These are phyloP conservation scores for Cherax quadricarinatus DNA, from an alignment of 1,140 invertebrate genomes.

Conservation along the genomic window DNA sequence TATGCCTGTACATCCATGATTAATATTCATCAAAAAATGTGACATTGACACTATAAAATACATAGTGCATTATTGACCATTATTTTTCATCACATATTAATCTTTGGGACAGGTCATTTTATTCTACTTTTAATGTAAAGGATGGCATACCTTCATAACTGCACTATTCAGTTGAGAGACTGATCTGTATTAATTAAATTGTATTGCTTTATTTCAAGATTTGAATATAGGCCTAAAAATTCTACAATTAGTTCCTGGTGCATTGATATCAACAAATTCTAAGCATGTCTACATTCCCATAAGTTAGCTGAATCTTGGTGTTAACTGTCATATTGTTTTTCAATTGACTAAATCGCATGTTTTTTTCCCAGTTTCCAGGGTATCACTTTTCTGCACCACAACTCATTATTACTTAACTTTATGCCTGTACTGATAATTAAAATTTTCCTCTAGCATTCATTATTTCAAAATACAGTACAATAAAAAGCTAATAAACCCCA, in stretches of 20 bases:
- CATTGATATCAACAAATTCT: slow-evolving; percentile 1
- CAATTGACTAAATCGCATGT: slow-evolving; percentile 47
- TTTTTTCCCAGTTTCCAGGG: slow-evolving; percentile 4
- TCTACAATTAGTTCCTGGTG: background rate
- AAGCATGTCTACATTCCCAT: slow-evolving; percentile 39
- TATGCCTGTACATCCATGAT: too few species aligned
- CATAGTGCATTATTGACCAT: too few species aligned
- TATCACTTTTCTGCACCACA: slow-evolving; percentile 22
- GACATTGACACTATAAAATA: too few species aligned
- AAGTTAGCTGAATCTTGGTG: slow-evolving; percentile 30
- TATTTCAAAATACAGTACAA: background rate
- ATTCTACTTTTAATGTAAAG: too few species aligned
- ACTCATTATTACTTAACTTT: background rate
- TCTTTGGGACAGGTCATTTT: too few species aligned
- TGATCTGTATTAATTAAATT: too few species aligned
- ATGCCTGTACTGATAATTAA: background rate
- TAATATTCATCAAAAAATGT: too few species aligned
- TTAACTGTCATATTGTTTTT: slow-evolving; percentile 35
- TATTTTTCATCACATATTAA: too few species aligned
- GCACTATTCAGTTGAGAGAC: too few species aligned
- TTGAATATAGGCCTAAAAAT: background rate
- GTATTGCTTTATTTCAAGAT: background rate
- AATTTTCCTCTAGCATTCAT: background rate
- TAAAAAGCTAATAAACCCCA: background rate
- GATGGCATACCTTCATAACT: too few species aligned